These are phyloP conservation scores for Leptinotarsa texana DNA, from an alignment of 1,140 invertebrate species.

Conservation along the genomic window DNA sequence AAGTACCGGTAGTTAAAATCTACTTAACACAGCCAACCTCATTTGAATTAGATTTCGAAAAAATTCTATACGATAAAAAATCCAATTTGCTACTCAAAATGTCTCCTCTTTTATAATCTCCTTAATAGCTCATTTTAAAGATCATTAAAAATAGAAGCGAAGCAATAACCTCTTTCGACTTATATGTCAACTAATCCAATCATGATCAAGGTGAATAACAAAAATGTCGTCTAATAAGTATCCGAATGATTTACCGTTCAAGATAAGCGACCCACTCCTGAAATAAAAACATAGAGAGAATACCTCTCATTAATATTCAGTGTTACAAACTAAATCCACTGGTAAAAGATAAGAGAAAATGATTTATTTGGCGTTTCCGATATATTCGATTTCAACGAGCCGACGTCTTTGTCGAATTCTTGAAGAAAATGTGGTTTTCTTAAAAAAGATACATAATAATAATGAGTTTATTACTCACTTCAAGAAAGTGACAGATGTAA, in stretches of 20 bases:
- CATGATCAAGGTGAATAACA: background rate
- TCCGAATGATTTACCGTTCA: background rate
- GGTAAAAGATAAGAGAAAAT: background rate
- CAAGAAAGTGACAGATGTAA: too few relatives aligned
- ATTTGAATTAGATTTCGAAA: too few relatives aligned
- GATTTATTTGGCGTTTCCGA: background rate
- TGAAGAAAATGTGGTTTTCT: too few relatives aligned
- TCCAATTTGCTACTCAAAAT: background rate
- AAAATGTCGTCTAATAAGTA: background rate
- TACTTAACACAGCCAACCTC: too few relatives aligned
- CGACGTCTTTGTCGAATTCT: too few relatives aligned
- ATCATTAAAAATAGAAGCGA: background rate
- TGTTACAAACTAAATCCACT: background rate
- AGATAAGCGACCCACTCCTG: background rate
- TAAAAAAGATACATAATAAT: too few relatives aligned
- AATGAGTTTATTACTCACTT: too few relatives aligned
- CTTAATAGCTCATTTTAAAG: background rate
- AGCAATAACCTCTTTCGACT: conserved; percentile 2
- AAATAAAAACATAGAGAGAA: background rate
- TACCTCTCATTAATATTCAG: background rate
- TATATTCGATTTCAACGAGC: background rate
- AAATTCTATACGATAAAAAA: background rate
- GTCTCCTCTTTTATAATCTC: background rate
- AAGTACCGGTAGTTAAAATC: too few relatives aligned
- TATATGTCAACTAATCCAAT: background rate